phyloP scores from a whole-genome alignment of 2,888 invertebrate genomes.

The Leucoptera coffeella region DNA sequence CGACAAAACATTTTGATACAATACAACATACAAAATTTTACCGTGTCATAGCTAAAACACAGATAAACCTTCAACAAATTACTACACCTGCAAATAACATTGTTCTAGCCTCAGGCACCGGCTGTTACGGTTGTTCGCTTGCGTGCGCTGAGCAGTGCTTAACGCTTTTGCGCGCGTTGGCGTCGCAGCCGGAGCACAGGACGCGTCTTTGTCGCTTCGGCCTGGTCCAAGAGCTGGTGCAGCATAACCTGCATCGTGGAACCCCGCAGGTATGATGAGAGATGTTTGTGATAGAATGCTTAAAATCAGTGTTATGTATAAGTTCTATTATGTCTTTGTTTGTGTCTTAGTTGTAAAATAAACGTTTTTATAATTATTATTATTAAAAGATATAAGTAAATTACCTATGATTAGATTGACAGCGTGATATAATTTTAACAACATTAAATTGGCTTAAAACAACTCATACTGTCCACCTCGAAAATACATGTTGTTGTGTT shows the following conservation, averaged over 20 bases:
- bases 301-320: too few relatives aligned
- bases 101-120: conserved; percentile 46
- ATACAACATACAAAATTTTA: neutral
- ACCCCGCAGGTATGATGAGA: conserved; percentile 68
- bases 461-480: conserved; percentile 85
- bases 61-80: too few relatives aligned
- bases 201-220: conserved; percentile 76
- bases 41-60: too few relatives aligned
- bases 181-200: conserved; percentile 70
- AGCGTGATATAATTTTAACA: too few relatives aligned
- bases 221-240: conserved; percentile 70
- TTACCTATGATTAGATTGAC: too few relatives aligned
- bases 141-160: conserved; percentile 92
- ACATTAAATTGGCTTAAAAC: too few relatives aligned
- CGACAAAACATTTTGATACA: neutral
- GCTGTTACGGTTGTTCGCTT: conserved; percentile 83
- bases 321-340: conserved; percentile 50
- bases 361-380: too few relatives aligned
- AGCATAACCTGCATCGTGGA: conserved; percentile 84
- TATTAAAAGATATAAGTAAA: too few relatives aligned
- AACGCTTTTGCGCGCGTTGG: conserved; percentile 82
- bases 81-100: too few relatives aligned
- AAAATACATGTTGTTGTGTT: too few relatives aligned
- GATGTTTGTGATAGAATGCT: too few relatives aligned
- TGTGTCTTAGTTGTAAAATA: too few relatives aligned